Evolutionary conservation across 1,140 invertebrate genomes (phyloP).

Genomic region (Pseudomyrmex cubaensis): DNA sequence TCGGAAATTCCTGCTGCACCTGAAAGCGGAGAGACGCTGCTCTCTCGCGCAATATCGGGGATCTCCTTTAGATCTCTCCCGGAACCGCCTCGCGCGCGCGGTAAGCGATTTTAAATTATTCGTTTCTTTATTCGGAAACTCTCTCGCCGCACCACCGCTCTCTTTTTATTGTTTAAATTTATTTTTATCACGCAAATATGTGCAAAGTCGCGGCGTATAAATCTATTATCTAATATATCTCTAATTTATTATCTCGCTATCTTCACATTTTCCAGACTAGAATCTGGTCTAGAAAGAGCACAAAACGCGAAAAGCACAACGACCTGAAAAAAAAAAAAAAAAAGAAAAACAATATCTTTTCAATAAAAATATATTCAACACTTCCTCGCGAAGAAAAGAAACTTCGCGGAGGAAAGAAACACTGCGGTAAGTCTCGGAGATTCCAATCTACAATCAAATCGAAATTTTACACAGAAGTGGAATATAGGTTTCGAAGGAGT

Average conservation of each 20-base stretch:
- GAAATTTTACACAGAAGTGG: slow-evolving; percentile 1
- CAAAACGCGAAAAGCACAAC: too few species aligned
- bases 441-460: slow-evolving; percentile 1
- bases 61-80: slow-evolving; percentile 12
- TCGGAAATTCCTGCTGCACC: slow-evolving; percentile 59
- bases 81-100: slow-evolving; percentile 21
- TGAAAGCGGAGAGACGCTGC: slow-evolving; percentile 41
- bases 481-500: background rate
- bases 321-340: background rate
- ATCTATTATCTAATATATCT: too few species aligned
- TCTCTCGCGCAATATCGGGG: slow-evolving; percentile 32
- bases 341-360: too few species aligned
- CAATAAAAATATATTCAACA: background rate
- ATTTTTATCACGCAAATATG: background rate
- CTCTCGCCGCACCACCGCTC: background rate
- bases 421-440: background rate
- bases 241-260: too few species aligned
- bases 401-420: background rate
- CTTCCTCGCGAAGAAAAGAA: background rate
- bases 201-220: too few species aligned
- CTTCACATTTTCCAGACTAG: too few species aligned
- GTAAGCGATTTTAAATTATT: slow-evolving; percentile 50
- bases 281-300: too few species aligned
- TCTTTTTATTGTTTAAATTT: background rate
- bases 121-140: slow-evolving; percentile 20